Conservation (phyloP, 2,888 invertebrate genomes). For the Priocnemis perturbator region DNA sequence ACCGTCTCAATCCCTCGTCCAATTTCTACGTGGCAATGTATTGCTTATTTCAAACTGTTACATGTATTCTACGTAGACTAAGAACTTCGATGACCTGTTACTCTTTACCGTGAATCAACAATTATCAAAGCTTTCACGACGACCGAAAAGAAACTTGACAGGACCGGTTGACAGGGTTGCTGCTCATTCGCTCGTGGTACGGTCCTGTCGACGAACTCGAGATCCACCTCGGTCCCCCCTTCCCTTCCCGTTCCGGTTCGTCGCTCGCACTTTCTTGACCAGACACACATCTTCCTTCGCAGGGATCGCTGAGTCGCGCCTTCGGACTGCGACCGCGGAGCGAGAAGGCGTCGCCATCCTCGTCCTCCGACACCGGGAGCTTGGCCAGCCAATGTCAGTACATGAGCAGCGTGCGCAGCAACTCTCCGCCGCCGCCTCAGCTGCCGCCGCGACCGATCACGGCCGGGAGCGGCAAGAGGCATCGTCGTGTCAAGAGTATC, state of each 20-base stretch:
- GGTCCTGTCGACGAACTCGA: slow-evolving; percentile 28
- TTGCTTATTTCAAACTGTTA: too few relatives aligned
- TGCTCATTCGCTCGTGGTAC: slow-evolving; percentile 37
- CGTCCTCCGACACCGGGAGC: slow-evolving; percentile 80
- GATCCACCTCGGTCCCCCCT: slow-evolving; percentile 18
- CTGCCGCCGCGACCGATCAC: slow-evolving; percentile 66
- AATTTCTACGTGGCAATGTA: too few relatives aligned
- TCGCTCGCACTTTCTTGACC: too few relatives aligned
- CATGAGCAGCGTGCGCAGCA: slow-evolving; percentile 77
- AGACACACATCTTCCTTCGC: slow-evolving; percentile 46
- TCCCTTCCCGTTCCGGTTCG: too few relatives aligned
- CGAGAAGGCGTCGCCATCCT: slow-evolving; percentile 82
- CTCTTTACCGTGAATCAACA: too few relatives aligned
- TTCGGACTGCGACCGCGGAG: slow-evolving; percentile 80
- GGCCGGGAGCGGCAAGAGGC: slow-evolving; percentile 41
- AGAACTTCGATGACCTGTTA: too few relatives aligned
- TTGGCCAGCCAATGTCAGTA: slow-evolving; percentile 79
- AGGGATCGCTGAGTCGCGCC: slow-evolving; percentile 86
- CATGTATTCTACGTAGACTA: too few relatives aligned
- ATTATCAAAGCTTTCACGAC: too few relatives aligned
- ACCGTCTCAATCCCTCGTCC: too few relatives aligned
- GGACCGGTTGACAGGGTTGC: too few relatives aligned
- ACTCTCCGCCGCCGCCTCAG: slow-evolving; percentile 79
- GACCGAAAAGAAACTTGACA: too few relatives aligned
- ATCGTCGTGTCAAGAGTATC: slow-evolving; percentile 73